Evolutionary conservation across 2,113 vertebrate genomes (phyloP), one percentile per base, ranked within the genome.

Genomic region (Rhinolophus ferrumequinum): DNA sequence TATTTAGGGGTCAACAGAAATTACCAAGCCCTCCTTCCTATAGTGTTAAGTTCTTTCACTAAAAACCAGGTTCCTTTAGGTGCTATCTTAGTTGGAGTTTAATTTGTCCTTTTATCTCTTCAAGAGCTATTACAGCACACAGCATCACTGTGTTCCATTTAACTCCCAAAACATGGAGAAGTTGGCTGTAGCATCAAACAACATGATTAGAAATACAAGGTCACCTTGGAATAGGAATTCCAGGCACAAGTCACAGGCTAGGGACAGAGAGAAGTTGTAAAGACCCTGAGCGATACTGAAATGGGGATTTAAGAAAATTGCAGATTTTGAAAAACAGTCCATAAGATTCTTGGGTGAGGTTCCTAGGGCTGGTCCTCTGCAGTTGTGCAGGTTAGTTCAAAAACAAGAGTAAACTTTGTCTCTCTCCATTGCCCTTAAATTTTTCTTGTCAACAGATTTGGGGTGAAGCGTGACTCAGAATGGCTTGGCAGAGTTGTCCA

Each of bases 181-280:
- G 69, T 77, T 97, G 97, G 88, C 94, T 83, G 44, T 69, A 94
- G 77, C 96, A 94, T 95, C 97, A 97, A 93, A 96, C 94, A 94
- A 41, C 58, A 89, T 90, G 54, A 97, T 97, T 95, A 97, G 97
- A 95, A 96, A 89, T 97, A 96, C 88, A 89, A 75, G 77, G 90
- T 76, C 96, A 95, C 62, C 92, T 73, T 94, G 52, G 90, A 67
- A 88, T 84, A 79, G 77, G 93, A 94, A 93, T 88, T 93, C 38
- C 80, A 94, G 90, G 73, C 88, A 80, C 67, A 85, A 88, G 85
- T 64, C 75, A 88, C 35, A 80, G 66, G 88, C 85, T 77, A 56
- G 81, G 88, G 84, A 96, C 72, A 96, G 88, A 86, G 1, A 66
- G 73, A 50, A 30, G 67, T 62, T 95, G 81, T 95, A 90, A 97